Conservation (phyloP, 2,113 vertebrate genomes). For the Cercopithecus mona region DNA sequence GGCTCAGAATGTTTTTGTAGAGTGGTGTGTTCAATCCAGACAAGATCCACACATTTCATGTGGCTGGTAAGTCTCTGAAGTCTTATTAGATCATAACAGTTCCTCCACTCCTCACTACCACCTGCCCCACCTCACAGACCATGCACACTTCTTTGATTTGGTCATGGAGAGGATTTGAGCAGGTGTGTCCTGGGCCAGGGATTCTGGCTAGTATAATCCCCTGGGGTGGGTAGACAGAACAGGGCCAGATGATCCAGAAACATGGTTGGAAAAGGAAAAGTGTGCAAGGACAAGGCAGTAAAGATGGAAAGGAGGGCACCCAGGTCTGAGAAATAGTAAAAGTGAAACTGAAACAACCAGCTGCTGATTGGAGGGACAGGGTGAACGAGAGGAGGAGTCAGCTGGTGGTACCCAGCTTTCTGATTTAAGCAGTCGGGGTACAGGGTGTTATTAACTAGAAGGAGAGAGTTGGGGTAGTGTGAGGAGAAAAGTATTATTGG, state of each 20-base stretch:
- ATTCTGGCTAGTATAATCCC: neutral
- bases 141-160: neutral
- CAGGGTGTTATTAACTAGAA: neutral
- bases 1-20: neutral
- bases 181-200: neutral
- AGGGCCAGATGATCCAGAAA: neutral
- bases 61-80: neutral
- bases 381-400: neutral
- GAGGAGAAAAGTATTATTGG: too few relatives aligned
- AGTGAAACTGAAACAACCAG: neutral
- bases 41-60: too few relatives aligned
- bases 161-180: neutral
- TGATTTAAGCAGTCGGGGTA: neutral
- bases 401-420: neutral
- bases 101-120: accelerated
- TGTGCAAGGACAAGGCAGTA: neutral
- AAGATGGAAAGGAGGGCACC: neutral
- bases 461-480: neutral
- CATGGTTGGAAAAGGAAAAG: neutral
- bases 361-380: neutral
- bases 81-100: neutral
- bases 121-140: neutral
- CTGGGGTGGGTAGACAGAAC: neutral
- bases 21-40: neutral
- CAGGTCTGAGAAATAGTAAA: neutral